These are phyloP conservation scores for Camelus bactrianus DNA, from an alignment of 2,113 vertebrate genomes.

Conservation along the genomic window DNA sequence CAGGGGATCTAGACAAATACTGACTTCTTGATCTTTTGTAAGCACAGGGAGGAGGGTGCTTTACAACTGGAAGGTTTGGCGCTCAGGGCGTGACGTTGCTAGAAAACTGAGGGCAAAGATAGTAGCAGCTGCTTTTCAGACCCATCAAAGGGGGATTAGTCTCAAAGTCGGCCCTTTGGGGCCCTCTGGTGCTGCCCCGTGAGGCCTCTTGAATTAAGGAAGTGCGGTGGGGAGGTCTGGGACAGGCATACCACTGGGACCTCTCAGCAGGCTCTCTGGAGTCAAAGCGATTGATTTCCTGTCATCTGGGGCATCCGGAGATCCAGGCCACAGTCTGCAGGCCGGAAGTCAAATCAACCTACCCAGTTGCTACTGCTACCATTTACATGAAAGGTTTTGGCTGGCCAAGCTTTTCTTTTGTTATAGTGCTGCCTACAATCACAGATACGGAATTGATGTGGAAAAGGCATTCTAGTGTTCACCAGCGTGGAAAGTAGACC, in stretches of 20 bases:
- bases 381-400: background rate
- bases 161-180: background rate
- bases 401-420: background rate
- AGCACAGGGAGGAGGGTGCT: background rate
- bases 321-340: background rate
- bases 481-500: background rate
- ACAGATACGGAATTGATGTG: background rate
- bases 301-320: background rate
- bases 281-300: background rate
- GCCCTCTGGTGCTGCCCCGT: background rate
- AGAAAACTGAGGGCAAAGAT: background rate
- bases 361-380: background rate
- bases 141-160: background rate
- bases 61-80: background rate
- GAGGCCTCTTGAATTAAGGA: background rate
- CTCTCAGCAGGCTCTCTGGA: background rate
- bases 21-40: background rate
- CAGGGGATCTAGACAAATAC: background rate
- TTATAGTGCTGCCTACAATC: background rate
- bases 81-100: background rate
- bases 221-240: background rate
- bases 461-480: background rate
- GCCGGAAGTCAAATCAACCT: background rate
- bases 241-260: rapidly evolving
- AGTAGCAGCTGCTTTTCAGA: background rate